Evolutionary conservation across 2,888 invertebrate species (phyloP).

Genomic region (Dasypolia templi): DNA sequence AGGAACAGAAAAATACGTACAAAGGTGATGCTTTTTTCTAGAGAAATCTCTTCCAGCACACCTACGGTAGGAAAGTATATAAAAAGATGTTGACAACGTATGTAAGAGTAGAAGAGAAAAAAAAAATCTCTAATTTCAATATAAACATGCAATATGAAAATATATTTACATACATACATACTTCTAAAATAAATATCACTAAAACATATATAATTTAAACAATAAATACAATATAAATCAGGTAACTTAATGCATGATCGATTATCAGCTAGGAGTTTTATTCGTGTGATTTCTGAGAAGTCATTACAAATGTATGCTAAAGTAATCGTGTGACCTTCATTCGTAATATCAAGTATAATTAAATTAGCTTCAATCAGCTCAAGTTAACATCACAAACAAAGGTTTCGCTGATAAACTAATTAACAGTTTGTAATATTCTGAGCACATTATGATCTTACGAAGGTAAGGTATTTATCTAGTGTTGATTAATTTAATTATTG

Average conservation of each 20-base stretch:
- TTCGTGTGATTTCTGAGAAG: not conserved
- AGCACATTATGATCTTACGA: slow-evolving; percentile 26
- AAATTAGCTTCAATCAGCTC: slow-evolving; percentile 44
- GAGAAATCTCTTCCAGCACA: too few species aligned
- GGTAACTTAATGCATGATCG: not conserved
- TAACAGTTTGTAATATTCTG: slow-evolving; percentile 40
- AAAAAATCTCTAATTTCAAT: too few species aligned
- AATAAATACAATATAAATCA: too few species aligned
- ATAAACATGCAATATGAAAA: too few species aligned
- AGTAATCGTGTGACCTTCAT: slow-evolving; percentile 11
- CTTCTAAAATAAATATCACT: too few species aligned
- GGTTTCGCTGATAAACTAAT: slow-evolving; percentile 47
- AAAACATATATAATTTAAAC: too few species aligned
- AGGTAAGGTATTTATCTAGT: slow-evolving; percentile 25
- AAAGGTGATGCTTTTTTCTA: too few species aligned
- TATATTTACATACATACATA: too few species aligned
- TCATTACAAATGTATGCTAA: slow-evolving; percentile 14
- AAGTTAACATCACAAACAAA: slow-evolving; percentile 52
- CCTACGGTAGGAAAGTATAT: too few species aligned
- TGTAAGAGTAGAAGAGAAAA: too few species aligned
- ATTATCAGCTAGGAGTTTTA: not conserved
- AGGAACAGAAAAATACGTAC: too few species aligned
- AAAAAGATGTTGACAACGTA: too few species aligned
- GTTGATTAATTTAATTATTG: slow-evolving; percentile 30
- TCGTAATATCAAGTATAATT: slow-evolving; percentile 25